Evolutionary conservation across 2,888 invertebrate species (phyloP).

Genomic region (Isoperla grammatica): DNA sequence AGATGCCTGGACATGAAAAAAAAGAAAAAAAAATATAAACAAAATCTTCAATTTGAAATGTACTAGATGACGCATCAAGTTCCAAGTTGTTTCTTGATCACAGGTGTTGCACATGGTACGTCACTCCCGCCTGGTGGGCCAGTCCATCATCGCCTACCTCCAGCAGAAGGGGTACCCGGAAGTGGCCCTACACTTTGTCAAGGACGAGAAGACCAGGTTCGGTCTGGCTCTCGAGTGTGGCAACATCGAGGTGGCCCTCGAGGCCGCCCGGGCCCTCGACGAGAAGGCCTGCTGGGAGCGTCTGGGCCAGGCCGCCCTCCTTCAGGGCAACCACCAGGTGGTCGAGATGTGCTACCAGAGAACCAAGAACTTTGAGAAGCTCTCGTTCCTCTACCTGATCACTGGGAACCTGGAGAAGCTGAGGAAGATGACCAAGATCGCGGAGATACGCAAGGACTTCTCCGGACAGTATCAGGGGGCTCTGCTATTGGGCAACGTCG

Average conservation of each 20-base stretch:
- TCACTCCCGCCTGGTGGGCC: slow-evolving; percentile 93
- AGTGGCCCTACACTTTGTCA: slow-evolving; percentile 97
- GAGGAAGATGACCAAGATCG: slow-evolving; percentile 98
- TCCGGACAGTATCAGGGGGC: slow-evolving; percentile 97
- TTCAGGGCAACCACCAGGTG: slow-evolving; percentile 89
- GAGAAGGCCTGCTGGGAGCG: slow-evolving; percentile 95
- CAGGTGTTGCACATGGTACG: slow-evolving; percentile 80
- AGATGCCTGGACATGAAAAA: too few relatives aligned
- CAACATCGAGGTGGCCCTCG: slow-evolving; percentile 95
- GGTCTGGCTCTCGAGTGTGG: slow-evolving; percentile 96
- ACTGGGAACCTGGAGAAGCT: slow-evolving; percentile 98
- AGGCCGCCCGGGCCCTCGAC: slow-evolving; percentile 91
- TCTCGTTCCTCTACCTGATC: slow-evolving; percentile 94
- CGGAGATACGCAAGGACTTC: slow-evolving; percentile 94
- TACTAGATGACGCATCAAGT: too few relatives aligned
- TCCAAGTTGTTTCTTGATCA: too few relatives aligned
- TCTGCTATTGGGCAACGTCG: slow-evolving; percentile 83
- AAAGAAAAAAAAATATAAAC: too few relatives aligned
- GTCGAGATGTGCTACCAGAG: slow-evolving; percentile 99
- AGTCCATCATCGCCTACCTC: slow-evolving; percentile 97
- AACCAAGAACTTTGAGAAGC: slow-evolving; percentile 98
- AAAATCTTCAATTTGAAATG: too few relatives aligned
- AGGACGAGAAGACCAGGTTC: slow-evolving; percentile 95
- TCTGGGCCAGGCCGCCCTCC: slow-evolving; percentile 85
- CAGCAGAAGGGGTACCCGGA: slow-evolving; percentile 99